phyloP scores from a whole-genome alignment of 2,888 invertebrate genomes.

The Hymenopus coronatus region DNA sequence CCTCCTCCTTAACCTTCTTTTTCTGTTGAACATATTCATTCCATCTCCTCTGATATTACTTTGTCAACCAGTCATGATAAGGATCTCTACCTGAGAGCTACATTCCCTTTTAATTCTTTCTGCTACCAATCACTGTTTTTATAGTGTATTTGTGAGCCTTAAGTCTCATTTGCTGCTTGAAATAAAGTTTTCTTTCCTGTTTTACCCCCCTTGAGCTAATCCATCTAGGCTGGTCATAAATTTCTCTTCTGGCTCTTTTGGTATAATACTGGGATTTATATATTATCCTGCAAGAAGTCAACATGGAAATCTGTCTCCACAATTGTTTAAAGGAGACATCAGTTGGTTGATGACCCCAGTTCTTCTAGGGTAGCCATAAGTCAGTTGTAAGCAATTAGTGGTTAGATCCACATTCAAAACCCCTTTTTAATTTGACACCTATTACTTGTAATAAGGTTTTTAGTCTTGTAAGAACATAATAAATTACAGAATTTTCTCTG shows the following conservation, averaged over 20 bases:
- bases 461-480: neutral
- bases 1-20: neutral
- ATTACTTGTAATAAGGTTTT: neutral
- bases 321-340: neutral
- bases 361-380: neutral
- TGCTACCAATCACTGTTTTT: neutral
- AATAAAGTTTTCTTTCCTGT: neutral
- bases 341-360: neutral
- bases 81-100: neutral
- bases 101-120: neutral
- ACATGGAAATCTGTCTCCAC: neutral
- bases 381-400: neutral
- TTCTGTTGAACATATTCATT: neutral
- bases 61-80: too few relatives aligned
- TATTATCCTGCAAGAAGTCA: neutral
- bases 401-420: neutral
- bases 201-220: too few relatives aligned
- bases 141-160: neutral
- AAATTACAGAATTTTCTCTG: neutral
- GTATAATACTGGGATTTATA: neutral
- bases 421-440: neutral
- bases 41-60: too few relatives aligned
- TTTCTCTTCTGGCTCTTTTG: too few relatives aligned
- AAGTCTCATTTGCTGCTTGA: neutral
- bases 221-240: too few relatives aligned